Percentiles rank a stretch among this genome's conserved stretches.
phyloP scores from a whole-genome alignment of 2,888 invertebrate genomes.

The Diadromus collaris region DNA sequence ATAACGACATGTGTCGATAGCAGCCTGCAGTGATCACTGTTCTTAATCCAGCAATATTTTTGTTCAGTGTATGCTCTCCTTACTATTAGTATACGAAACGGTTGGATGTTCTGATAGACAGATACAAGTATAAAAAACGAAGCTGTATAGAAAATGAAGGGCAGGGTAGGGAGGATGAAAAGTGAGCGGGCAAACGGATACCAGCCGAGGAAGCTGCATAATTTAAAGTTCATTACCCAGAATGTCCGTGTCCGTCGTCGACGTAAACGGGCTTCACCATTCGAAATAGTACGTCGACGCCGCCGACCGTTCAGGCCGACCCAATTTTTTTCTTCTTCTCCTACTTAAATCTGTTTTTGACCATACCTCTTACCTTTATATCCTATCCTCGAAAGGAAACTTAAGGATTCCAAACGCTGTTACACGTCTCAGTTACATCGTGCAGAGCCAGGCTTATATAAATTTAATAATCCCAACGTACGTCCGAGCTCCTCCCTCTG shows the following conservation, averaged over 20 bases:
- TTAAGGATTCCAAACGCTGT: slow-evolving; percentile 40
- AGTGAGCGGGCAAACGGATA: slow-evolving; percentile 36
- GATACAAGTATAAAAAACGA: not conserved
- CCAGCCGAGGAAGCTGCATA: slow-evolving; percentile 68
- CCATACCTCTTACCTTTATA: not conserved
- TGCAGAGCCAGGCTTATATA: slow-evolving; percentile 14
- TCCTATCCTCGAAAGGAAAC: slow-evolving; percentile 22
- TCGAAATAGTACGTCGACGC: slow-evolving; percentile 61
- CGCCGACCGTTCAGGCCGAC: slow-evolving; percentile 56
- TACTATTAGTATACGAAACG: not conserved
- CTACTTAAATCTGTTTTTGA: slow-evolving; percentile 34
- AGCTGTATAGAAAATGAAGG: slow-evolving; percentile 11
- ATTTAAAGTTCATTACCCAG: slow-evolving; percentile 72
- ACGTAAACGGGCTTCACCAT: slow-evolving; percentile 59
- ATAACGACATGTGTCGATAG: too few relatives aligned
- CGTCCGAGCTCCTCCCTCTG: slow-evolving; percentile 10
- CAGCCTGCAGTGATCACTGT: too few relatives aligned
- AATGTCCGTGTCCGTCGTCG: slow-evolving; percentile 56
- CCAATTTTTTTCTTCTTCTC: slow-evolving; percentile 52
- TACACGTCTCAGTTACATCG: slow-evolving; percentile 13
- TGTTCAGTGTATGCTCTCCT: not conserved
- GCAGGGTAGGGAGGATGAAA: slow-evolving; percentile 33
- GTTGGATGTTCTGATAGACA: slow-evolving; percentile 12
- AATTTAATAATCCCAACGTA: slow-evolving; percentile 45
- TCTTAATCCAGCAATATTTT: too few relatives aligned